Evolutionary conservation across 2,113 vertebrate genomes (phyloP).

Genomic region (Centrocercus urophasianus): DNA sequence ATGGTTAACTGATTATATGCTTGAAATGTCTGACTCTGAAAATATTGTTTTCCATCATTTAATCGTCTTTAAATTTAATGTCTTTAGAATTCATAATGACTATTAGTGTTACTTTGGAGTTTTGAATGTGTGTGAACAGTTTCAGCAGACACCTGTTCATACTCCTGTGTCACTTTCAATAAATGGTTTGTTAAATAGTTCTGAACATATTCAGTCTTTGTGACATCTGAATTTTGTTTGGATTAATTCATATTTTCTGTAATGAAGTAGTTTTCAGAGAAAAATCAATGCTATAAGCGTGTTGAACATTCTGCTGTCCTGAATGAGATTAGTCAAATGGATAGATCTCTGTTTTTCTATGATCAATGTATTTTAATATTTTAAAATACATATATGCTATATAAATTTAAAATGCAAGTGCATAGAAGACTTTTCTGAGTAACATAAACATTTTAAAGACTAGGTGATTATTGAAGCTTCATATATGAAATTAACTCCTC

Average conservation of each 20-base stretch:
- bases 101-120: background rate
- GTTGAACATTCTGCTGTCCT: background rate
- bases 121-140: background rate
- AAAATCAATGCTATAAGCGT: rapidly evolving
- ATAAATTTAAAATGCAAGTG: background rate
- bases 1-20: background rate
- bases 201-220: rapidly evolving
- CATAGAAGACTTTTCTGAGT: background rate
- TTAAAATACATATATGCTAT: rapidly evolving
- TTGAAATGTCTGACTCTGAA: background rate
- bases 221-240: background rate
- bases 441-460: background rate
- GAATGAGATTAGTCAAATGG: background rate
- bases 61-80: too few species aligned
- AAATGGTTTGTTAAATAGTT: background rate
- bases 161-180: background rate
- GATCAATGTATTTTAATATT: rapidly evolving
- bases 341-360: background rate
- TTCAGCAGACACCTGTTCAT: background rate
- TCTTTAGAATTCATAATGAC: background rate
- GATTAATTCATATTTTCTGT: background rate
- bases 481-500: rapidly evolving
- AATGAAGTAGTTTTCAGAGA: background rate
- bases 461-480: background rate
- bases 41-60: background rate